phyloP scores from a whole-genome alignment of 2,113 vertebrate genomes.

The Thunnus thynnus region DNA sequence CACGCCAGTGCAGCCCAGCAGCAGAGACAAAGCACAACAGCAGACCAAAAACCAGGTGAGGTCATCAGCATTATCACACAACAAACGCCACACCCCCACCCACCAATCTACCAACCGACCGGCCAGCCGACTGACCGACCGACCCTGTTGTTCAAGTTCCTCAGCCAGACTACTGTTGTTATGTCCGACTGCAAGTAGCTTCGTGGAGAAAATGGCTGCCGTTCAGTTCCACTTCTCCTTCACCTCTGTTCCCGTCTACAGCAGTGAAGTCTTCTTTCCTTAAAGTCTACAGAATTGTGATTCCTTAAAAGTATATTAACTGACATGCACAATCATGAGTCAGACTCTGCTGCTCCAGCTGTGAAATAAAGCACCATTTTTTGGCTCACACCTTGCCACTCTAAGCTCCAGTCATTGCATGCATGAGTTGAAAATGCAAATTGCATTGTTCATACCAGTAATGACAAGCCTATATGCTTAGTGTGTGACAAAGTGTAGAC shows the following conservation, averaged over 20 bases:
- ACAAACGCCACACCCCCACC: slow-evolving; percentile 19
- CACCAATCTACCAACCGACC: background rate
- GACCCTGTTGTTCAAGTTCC: slow-evolving; percentile 46
- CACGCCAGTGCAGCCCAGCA: slow-evolving; percentile 89
- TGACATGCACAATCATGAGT: slow-evolving; percentile 13
- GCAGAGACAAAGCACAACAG: slow-evolving; percentile 93
- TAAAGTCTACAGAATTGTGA: background rate
- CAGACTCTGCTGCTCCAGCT: slow-evolving; percentile 39
- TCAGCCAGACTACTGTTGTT: background rate
- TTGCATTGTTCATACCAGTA: slow-evolving; percentile 76
- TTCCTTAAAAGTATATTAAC: slow-evolving; percentile 3
- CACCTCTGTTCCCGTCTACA: slow-evolving; percentile 8
- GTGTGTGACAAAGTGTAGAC: slow-evolving; percentile 61
- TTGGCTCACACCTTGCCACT: slow-evolving; percentile 58
- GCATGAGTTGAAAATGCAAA: slow-evolving; percentile 78
- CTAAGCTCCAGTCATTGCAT: slow-evolving; percentile 75
- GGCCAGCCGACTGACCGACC: background rate
- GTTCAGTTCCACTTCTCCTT: slow-evolving; percentile 25
- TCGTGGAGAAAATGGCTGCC: slow-evolving; percentile 60
- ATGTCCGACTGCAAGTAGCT: slow-evolving; percentile 38
- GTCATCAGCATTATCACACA: background rate
- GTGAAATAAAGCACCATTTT: slow-evolving; percentile 49
- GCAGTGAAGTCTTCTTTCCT: slow-evolving; percentile 16
- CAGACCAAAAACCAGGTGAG: slow-evolving; percentile 97
- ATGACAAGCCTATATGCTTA: slow-evolving; percentile 69